phyloP scores from a whole-genome alignment of 2,797 vertebrate genomes.

The Galaxias olidus region DNA sequence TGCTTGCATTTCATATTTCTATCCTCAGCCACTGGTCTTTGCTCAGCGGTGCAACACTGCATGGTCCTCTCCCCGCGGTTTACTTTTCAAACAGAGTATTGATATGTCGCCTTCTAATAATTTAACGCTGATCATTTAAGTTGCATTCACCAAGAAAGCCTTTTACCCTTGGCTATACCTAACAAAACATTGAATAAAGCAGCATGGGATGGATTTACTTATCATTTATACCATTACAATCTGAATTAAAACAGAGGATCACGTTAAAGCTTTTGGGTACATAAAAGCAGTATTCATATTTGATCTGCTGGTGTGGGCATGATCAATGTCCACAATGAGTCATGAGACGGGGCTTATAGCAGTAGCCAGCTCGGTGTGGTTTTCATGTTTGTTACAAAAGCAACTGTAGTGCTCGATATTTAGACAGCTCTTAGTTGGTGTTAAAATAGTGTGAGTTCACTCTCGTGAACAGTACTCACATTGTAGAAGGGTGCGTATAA shows the following conservation, averaged over 20 bases:
- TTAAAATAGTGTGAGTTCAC: conserved; percentile 93
- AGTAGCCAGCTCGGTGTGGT: conserved; percentile 88
- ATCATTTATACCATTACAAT: conserved; percentile 57
- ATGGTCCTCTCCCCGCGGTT: conserved; percentile 52
- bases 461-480: conserved; percentile 89
- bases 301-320: conserved; percentile 60
- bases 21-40: conserved; percentile 54
- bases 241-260: conserved; percentile 58
- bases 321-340: conserved; percentile 72
- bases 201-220: conserved; percentile 24
- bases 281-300: conserved; percentile 66
- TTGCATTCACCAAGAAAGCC: conserved; percentile 41
- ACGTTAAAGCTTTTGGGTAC: conserved; percentile 63
- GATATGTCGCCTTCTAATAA: conserved; percentile 49
- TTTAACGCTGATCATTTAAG: conserved; percentile 45
- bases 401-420: conserved; percentile 86
- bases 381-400: conserved; percentile 90
- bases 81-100: conserved; percentile 56
- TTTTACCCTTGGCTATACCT: conserved; percentile 36
- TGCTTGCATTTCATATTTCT: conserved; percentile 51
- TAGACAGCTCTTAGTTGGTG: conserved; percentile 90
- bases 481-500: conserved; percentile 88
- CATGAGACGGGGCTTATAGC: conserved; percentile 82
- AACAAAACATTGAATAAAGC: too few species aligned
- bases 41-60: conserved; percentile 46